Evolutionary conservation across 2,113 vertebrate species (phyloP).

Genomic region (Passer montanus): DNA sequence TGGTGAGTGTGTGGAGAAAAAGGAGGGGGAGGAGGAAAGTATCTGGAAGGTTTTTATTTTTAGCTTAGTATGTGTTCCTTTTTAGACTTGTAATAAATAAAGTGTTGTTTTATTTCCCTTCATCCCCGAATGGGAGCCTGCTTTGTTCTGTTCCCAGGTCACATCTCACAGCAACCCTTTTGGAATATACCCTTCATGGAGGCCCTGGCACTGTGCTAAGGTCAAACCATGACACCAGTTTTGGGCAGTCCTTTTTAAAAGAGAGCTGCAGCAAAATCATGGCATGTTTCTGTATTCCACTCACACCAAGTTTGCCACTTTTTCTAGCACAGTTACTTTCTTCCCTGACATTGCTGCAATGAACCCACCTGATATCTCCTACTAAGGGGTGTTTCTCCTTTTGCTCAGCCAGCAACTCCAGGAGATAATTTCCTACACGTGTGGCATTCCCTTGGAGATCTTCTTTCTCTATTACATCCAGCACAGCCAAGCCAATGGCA

Average conservation of each 20-base stretch:
- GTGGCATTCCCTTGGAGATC: conserved; percentile 88
- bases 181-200: too few species aligned
- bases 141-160: too few species aligned
- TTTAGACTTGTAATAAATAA: too few species aligned
- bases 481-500: conserved; percentile 89
- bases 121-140: too few species aligned
- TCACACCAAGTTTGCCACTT: not conserved
- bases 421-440: conserved; percentile 84
- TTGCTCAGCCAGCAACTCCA: conserved; percentile 77
- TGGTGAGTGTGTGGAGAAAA: too few species aligned
- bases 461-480: conserved; percentile 90
- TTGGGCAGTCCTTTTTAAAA: not conserved
- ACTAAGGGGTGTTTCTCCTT: conserved; percentile 88
- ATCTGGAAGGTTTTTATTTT: too few species aligned
- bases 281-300: not conserved
- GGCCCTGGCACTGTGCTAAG: too few species aligned
- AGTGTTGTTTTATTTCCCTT: too few species aligned
- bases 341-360: not conserved
- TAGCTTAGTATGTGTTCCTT: too few species aligned
- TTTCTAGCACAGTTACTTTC: not conserved
- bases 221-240: too few species aligned
- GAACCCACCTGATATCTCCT: conserved; percentile 86
- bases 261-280: not conserved
- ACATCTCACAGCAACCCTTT: too few species aligned
- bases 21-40: too few species aligned